phyloP scores from a whole-genome alignment of 2,888 invertebrate genomes.

The Nysson spinosus region DNA sequence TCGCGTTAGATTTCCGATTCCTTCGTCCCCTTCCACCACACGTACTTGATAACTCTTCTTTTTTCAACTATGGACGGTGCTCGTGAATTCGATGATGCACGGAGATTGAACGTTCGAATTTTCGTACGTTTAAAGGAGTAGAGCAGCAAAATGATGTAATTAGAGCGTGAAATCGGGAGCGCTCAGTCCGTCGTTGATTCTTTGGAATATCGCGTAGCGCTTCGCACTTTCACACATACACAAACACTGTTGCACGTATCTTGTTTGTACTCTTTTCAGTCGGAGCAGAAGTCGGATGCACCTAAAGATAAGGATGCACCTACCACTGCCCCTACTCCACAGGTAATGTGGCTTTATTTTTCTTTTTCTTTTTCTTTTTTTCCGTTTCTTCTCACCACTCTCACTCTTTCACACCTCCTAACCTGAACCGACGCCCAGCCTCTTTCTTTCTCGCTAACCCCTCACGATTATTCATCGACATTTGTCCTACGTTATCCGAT shows the following conservation, averaged over 20 bases:
- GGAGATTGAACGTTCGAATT: background rate
- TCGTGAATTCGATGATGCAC: too few species aligned
- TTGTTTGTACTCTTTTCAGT: conserved; percentile 75
- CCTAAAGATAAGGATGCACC: conserved; percentile 73
- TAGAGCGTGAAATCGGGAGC: background rate
- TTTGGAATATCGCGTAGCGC: conserved; percentile 60
- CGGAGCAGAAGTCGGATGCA: conserved; percentile 75
- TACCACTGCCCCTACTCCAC: conserved; percentile 70
- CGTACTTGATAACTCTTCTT: background rate
- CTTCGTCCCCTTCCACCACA: too few species aligned
- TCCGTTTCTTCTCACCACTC: background rate
- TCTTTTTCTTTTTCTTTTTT: conserved; percentile 43
- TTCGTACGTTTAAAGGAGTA: background rate
- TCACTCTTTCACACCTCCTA: background rate
- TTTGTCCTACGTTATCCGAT: too few species aligned
- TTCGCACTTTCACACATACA: conserved; percentile 70
- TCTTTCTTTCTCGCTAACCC: too few species aligned
- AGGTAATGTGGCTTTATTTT: conserved; percentile 72
- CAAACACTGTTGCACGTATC: conserved; percentile 72
- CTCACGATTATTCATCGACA: too few species aligned
- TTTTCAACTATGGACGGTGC: background rate
- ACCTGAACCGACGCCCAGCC: background rate
- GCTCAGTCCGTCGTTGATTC: conserved; percentile 36
- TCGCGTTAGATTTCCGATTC: too few species aligned
- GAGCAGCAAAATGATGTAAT: background rate